Base-by-base conservation (phyloP, 2,888 invertebrate genomes). In the Tillus elongatus region DNA sequence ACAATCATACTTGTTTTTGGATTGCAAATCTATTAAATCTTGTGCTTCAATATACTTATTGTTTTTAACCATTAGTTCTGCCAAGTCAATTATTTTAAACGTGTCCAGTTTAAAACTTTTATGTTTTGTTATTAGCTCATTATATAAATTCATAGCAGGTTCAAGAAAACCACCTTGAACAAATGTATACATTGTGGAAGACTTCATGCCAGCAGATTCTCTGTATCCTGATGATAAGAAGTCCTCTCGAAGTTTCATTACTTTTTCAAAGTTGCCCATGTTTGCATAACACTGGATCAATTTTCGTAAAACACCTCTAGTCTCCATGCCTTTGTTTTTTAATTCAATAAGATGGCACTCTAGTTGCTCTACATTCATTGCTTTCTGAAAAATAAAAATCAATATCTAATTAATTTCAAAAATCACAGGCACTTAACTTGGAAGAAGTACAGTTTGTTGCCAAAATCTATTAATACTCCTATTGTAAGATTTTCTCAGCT, bases 311-410 rank as follows among this genome's bases (percentile, higher is more conserved):
- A 79, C 72, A 0, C 81, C 81, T 3, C 81, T 69, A 1, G 74
- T 72, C 62, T 81, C 78, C 70, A 81, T 70, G 13, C 71, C 68
- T 50, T 82, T 80, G 16, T 72, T 65, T 54, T 75, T 73, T n/a
- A 84, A 56, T 50, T 82, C 80, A 3, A 65, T 58, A 1, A 82
- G 60, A 54, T 82, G 82, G 1, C 72, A 71, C 45, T 75, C 74
- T 2, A 84, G 58, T 33, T 77, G 69, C 13, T 73, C 71, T 3
- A 73, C 56, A 41, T 66, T 70, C 83, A 83, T 82, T 37, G 75
- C 66, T 51, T 71, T 70, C 71, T 75, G 26, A 29, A 36, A 40
- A 11, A 30, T 15, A 8, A 39, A 33, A 12, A 19, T 19, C 24
- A 19, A 19, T 8, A 19, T 19, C 24, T 8, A n/a, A 19, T 19